Conservation (phyloP, 2,113 vertebrate genomes). For the Stomatorhinus ivindoensis region DNA sequence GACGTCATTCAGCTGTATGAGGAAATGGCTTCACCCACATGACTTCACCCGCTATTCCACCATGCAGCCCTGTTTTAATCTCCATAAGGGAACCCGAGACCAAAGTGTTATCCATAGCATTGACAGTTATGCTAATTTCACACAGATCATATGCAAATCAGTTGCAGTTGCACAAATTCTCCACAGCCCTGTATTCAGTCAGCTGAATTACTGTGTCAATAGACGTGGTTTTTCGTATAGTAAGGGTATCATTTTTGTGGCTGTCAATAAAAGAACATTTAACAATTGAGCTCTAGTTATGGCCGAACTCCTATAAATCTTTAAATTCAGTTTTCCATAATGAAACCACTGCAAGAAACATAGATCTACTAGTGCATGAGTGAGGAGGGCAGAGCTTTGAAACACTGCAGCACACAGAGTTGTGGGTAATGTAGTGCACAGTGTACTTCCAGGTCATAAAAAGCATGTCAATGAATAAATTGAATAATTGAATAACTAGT, state of each 20-base stretch:
- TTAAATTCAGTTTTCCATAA: background rate
- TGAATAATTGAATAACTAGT: constrained; percentile 2
- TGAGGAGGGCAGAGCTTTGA: background rate
- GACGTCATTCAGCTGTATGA: background rate
- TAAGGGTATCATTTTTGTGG: background rate
- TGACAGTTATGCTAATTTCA: background rate
- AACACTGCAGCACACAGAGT: background rate
- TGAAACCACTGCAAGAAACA: background rate
- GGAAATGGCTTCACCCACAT: background rate
- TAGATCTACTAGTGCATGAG: background rate
- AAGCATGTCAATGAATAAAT: background rate
- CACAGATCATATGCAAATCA: background rate
- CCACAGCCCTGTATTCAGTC: background rate
- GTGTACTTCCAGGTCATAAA: background rate
- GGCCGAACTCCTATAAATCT: background rate
- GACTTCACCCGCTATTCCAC: background rate
- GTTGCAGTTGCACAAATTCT: background rate
- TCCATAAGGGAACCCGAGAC: background rate
- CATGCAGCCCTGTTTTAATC: background rate
- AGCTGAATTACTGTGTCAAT: background rate
- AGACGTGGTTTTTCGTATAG: background rate
- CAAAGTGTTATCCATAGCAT: background rate
- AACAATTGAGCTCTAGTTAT: background rate
- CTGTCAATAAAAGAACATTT: background rate
- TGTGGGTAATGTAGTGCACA: background rate